Evolutionary conservation across 2,797 vertebrate species (phyloP).

Genomic region (Buphagus erythrorhynchus): DNA sequence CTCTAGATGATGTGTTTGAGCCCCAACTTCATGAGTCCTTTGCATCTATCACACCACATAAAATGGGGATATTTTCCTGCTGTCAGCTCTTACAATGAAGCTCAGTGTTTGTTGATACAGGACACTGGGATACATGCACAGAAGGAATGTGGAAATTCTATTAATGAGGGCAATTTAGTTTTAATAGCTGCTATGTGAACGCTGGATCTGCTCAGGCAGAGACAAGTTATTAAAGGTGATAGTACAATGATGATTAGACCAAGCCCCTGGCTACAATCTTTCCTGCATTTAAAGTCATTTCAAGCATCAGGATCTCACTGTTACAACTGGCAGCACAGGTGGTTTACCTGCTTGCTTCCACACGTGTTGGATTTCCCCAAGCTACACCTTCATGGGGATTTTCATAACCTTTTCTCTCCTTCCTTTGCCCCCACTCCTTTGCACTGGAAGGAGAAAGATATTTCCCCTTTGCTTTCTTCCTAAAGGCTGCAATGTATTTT

Average conservation of each 20-base stretch:
- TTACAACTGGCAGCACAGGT: not conserved
- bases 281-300: not conserved
- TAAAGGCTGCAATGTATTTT: constrained; percentile 44
- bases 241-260: not conserved
- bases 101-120: not conserved
- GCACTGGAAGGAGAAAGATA: not conserved
- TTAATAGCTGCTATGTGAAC: constrained; percentile 15
- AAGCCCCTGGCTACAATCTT: constrained; percentile 16
- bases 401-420: not conserved
- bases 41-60: not conserved
- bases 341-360: not conserved
- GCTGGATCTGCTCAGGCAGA: constrained; percentile 34
- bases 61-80: not conserved
- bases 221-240: constrained; percentile 39
- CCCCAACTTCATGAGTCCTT: accelerated
- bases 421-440: not conserved
- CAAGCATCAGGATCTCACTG: not conserved
- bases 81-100: not conserved
- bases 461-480: constrained; percentile 30
- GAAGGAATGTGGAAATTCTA: constrained; percentile 16
- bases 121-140: not conserved
- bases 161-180: constrained; percentile 38
- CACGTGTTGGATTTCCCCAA: not conserved
- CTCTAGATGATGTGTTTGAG: accelerated
- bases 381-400: not conserved